Base-by-base conservation (phyloP, 1,140 invertebrate species). In the Drosophila ficusphila region DNA sequence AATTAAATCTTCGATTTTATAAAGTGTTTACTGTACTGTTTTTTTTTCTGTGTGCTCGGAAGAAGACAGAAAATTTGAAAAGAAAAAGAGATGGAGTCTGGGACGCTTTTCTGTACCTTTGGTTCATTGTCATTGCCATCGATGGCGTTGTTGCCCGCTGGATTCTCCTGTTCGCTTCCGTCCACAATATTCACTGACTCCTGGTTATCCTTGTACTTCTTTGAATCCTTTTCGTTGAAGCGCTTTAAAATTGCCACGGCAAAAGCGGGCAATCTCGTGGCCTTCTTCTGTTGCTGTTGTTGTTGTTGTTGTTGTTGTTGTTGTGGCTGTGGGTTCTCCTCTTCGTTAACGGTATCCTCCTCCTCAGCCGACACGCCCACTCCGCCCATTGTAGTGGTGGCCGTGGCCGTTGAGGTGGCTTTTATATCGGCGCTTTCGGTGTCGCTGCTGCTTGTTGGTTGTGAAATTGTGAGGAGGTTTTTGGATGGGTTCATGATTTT, bases 381-480 rank as follows among this genome's bases (percentile, higher is more conserved):
- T 23, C 53, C 57, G 47, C 58, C 71, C 51, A 70, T 70, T 16
- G 77, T 88, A 68, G 88, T 76, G 49, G 78, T 71, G 14, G 82
- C 76, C 29, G 77, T 89, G 23, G 76, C 75, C 76, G 76, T 88
- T 49, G 75, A 82, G 42, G 82, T 90, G 31, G 76, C 91, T 65
- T 81, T 91, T 39, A 92, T 91, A 60, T 93, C 92, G 58, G 92
- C 92, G 76, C 92, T 93, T 85, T 93, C 92, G 29, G 92, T 93
- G 88, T 93, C 92, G 65, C 92, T 93, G 64, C 92, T 93, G 76
- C 79, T 70, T 77, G 79, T 69, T 38, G 67, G 60, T 79, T 60
- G 71, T 64, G 60, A 82, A 76, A 77, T 46, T 38, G 56, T 57
- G 42, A 29, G 56, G 31, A 64, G 60, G 60, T 57, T 53, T 48